These are phyloP conservation scores for Vollenhovia emeryi DNA, from an alignment of 1,140 invertebrate genomes.

Conservation along the genomic window DNA sequence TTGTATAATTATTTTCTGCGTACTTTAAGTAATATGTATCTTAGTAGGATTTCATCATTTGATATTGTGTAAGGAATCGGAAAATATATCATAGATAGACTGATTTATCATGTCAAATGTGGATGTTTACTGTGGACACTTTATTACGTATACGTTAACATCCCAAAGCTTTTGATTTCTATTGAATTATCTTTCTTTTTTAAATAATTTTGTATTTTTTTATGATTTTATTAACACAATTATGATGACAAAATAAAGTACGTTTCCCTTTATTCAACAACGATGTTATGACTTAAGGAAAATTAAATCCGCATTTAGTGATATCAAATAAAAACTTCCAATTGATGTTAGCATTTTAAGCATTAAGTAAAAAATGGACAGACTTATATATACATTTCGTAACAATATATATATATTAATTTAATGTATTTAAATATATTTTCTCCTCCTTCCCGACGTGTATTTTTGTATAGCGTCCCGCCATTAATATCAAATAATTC, in stretches of 20 bases:
- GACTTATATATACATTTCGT: conserved; percentile 41
- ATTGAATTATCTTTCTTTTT: not conserved
- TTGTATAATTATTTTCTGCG: conserved; percentile 59
- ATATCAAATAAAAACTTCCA: conserved; percentile 34
- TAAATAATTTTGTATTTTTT: conserved; percentile 21
- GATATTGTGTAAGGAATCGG: conserved; percentile 16
- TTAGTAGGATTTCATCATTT: conserved; percentile 28
- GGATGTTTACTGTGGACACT: not conserved
- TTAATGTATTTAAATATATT: conserved; percentile 38
- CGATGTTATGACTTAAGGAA: not conserved
- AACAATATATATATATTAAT: conserved; percentile 50
- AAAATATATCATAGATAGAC: conserved; percentile 20
- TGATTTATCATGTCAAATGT: conserved; percentile 31
- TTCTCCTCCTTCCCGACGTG: not conserved
- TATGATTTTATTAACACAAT: not conserved
- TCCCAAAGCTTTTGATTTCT: conserved; percentile 23
- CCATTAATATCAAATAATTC: conserved; percentile 6
- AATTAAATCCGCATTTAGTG: conserved; percentile 29
- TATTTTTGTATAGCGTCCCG: not conserved
- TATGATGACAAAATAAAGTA: conserved; percentile 28
- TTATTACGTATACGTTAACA: conserved; percentile 12
- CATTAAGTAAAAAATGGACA: conserved; percentile 45
- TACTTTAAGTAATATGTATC: conserved; percentile 27
- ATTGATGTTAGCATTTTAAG: conserved; percentile 31
- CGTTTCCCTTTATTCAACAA: conserved; percentile 31